Base-by-base conservation (phyloP, 2,888 invertebrate species). In the Rhingia campestris region DNA sequence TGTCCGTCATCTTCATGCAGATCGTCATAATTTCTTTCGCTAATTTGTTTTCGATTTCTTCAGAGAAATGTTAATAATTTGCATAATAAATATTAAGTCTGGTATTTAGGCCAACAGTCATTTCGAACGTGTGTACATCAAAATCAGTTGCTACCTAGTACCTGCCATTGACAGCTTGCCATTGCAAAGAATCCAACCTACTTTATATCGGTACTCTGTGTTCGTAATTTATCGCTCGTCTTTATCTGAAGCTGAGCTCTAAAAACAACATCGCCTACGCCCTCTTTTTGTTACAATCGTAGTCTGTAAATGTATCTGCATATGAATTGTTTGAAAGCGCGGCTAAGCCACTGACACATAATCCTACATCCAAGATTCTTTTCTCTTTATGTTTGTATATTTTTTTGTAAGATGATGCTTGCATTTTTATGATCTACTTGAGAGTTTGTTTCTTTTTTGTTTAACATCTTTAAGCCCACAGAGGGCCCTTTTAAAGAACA, bases 1-100 rank as follows among this genome's bases (percentile, higher is more conserved):
- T 64, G 56, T 14, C 32, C 9, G 22, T 6, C 43, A 33, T 37
- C 33, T 30, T 35, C 22, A 33, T n/a, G 22, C 35, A 10, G 49
- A 30, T 41, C 53, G 43, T 59, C 35, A 54, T 76, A 53, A 53
- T 54, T 59, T 67, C 67, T 76, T 75, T 61, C 39, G 56, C 77
- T 77, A 63, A 64, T 77, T 79, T 69, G 56, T 56, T 84, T 80
- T 80, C 79, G 74, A 80, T 84, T 84, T 80, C 80, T 80, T 80
- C 51, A 37, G 41, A n/a, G 49, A 74, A 80, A 70, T 64, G 58
- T 58, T 56, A 64, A 63, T 74, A 58, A 79, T 84, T 79, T 73
- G 74, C 79, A 70, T 77, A 77, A 77, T 56, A 63, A 77, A 77
- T 77, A 33, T 56, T 47, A 67, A 30, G 58, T 61, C 69, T 61